Evolutionary conservation across 2,113 vertebrate species (phyloP).

Genomic region (Petroica traversi): DNA sequence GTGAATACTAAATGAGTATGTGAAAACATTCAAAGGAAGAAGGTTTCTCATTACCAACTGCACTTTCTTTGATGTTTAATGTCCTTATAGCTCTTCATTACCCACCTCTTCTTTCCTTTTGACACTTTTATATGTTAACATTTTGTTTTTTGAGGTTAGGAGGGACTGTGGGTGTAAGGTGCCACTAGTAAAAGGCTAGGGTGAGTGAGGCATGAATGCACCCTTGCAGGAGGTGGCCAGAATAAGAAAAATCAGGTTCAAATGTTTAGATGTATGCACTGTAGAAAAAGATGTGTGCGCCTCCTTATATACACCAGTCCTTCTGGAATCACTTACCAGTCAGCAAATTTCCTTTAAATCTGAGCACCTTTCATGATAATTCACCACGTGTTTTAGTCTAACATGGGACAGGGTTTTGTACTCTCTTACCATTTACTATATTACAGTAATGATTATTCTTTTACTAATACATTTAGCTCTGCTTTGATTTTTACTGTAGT

Average conservation of each 20-base stretch:
- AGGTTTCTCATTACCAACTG: neutral
- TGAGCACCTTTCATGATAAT: neutral
- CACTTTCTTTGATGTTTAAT: neutral
- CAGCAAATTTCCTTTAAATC: neutral
- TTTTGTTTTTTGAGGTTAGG: neutral
- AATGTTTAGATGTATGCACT: neutral
- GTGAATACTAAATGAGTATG: neutral
- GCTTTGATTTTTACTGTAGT: constrained; percentile 49
- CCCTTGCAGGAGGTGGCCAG: neutral
- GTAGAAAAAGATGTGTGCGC: neutral
- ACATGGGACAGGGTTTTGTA: neutral
- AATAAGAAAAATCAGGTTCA: neutral
- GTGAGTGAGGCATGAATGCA: neutral
- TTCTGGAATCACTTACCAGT: neutral
- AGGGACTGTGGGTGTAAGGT: neutral
- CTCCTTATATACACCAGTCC: neutral
- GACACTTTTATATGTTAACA: neutral
- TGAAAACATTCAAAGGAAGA: neutral
- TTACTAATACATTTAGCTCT: neutral
- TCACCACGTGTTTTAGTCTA: neutral
- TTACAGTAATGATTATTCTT: neutral
- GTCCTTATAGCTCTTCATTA: neutral
- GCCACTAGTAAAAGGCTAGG: neutral
- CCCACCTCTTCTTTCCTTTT: neutral
- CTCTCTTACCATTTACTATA: neutral